Evolutionary conservation across 2,888 invertebrate species (phyloP), one percentile per base, ranked within the genome.

Genomic region (Furcula furcula): DNA sequence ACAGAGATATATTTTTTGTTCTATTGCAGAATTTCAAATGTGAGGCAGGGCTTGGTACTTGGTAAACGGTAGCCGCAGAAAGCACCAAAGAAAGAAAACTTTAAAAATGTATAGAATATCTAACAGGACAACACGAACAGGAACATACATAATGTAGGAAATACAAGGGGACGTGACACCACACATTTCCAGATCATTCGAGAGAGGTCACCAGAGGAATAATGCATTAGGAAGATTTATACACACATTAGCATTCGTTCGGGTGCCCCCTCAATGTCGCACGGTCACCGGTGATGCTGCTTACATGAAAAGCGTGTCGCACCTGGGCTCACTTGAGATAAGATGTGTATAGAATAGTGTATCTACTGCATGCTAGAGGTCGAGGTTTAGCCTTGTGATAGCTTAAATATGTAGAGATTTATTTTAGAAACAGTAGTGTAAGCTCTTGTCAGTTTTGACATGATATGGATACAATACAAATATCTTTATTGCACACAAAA

Each of bases 221-320:
- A 69, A 67, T 64, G 51, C 53, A 65, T 69, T 67, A 61, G 59
- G 55, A 57, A 43, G 51, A 54, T 55, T 53, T 55, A 54, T 49
- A 46, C 38, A 45, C 36, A 46, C 66, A 74, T 80, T 78, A 71
- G 59, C 65, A 78, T 79, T 72, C 77, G 61, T 46, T 51, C 44
- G 55, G 64, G 61, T 60, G 48, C 50, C 37, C 51, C 53, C 35
- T 75, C 83, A 81, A 81, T 79, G 83, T 66, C 79, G 55, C 41
- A 55, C 60, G 62, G 67, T 70, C 69, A 72, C 73, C 70, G 64
- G 62, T 63, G 62, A 73, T 72, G 75, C 67, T 65, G 62, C 53
- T 43, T 60, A 69, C 71, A 69, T 70, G 51, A 43, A 44, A 43
- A 46, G 50, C 37, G 36, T 29, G 33, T 22, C 44, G 45, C 56